Evolutionary conservation across 2,888 invertebrate genomes (phyloP).

Genomic region (Chouioia cunea): DNA sequence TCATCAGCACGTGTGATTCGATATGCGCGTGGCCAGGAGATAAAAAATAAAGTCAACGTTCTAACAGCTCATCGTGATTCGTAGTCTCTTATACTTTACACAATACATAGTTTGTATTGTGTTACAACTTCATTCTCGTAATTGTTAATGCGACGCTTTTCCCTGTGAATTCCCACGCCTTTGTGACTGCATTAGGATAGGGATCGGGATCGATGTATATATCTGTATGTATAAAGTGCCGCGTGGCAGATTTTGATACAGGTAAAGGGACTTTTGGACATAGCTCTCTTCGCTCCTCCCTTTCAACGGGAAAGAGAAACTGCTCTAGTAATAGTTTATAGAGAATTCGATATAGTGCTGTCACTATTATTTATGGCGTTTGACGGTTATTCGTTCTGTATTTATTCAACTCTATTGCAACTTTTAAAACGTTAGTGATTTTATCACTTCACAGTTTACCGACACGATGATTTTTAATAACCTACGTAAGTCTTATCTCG

Average conservation of each 20-base stretch:
- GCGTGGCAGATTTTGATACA: conserved; percentile 26
- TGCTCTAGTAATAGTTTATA: too few species aligned
- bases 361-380: too few species aligned
- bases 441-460: neutral
- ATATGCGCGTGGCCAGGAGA: neutral
- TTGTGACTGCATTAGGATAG: neutral
- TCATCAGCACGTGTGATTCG: conserved; percentile 15
- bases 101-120: neutral
- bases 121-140: conserved; percentile 39
- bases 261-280: conserved; percentile 24
- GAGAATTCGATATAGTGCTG: too few species aligned
- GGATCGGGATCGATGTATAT: conserved; percentile 18
- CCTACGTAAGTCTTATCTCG: neutral
- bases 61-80: conserved; percentile 33
- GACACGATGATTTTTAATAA: conserved; percentile 1
- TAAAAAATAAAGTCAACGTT: conserved; percentile 17
- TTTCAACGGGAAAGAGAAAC: neutral
- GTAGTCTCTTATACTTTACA: conserved; percentile 18
- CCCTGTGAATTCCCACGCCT: conserved; percentile 39
- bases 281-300: too few species aligned
- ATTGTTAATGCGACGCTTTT: conserved; percentile 37
- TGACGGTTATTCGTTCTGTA: too few species aligned
- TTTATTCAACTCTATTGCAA: too few species aligned
- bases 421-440: too few species aligned
- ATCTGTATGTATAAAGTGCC: conserved; percentile 16